Conservation (phyloP, 2,888 invertebrate genomes). For the Drosophila percnosoma region DNA sequence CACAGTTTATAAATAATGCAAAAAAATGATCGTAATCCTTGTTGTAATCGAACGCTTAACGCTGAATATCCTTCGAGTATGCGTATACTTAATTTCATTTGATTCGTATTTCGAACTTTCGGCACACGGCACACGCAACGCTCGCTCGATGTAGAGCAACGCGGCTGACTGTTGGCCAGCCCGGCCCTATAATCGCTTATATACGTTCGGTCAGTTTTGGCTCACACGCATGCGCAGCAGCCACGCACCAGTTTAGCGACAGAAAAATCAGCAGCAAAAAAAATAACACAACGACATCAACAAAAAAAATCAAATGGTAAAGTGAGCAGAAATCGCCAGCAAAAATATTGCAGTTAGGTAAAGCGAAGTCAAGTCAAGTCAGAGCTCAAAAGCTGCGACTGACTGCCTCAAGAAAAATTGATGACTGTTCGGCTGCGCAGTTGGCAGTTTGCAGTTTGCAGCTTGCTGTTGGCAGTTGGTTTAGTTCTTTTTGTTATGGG, state of each 20-base stretch:
- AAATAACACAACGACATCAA: slow-evolving; percentile 16
- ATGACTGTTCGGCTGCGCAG: slow-evolving; percentile 57
- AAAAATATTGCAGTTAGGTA: slow-evolving; percentile 51
- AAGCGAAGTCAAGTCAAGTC: slow-evolving; percentile 52
- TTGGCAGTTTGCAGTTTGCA: slow-evolving; percentile 28
- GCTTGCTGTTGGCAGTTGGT: slow-evolving; percentile 22
- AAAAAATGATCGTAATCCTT: slow-evolving; percentile 33
- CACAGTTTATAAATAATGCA: slow-evolving; percentile 18
- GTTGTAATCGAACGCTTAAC: slow-evolving; percentile 8
- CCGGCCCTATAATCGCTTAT: slow-evolving; percentile 85
- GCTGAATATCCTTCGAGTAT: slow-evolving; percentile 26
- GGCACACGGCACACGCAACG: slow-evolving; percentile 67
- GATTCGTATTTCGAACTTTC: slow-evolving; percentile 27
- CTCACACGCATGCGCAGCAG: slow-evolving; percentile 76
- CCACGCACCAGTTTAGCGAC: slow-evolving; percentile 81
- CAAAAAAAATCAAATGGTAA: slow-evolving; percentile 42
- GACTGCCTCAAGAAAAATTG: slow-evolving; percentile 70
- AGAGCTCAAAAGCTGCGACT: slow-evolving; percentile 45
- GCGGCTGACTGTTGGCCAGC: slow-evolving; percentile 85
- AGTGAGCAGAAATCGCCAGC: slow-evolving; percentile 44
- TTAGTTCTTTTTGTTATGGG: slow-evolving; percentile 57
- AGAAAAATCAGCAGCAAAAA: slow-evolving; percentile 53
- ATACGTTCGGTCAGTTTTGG: slow-evolving; percentile 85
- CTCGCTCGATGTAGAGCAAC: slow-evolving; percentile 85
- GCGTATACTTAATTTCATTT: slow-evolving; percentile 34